Evolutionary conservation across 2,113 vertebrate species (phyloP), one percentile per base, ranked within the genome.

Genomic region (Hipposideros armiger): DNA sequence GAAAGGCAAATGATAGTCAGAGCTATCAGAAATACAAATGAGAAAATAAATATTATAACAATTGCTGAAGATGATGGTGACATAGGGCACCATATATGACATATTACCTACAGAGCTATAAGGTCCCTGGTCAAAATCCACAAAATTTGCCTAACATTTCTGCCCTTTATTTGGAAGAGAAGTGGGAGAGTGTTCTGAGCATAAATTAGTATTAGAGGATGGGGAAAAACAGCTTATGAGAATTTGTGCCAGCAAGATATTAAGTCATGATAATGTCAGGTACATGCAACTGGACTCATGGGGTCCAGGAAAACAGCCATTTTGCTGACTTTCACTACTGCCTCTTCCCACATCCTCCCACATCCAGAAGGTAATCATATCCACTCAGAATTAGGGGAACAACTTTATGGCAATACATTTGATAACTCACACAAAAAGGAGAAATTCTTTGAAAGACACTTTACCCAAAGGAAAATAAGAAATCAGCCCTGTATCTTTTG

Each of bases 11-110:
- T 30, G 24, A 36, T n/a, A 36, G 32, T 19, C 16, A 78, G 72
- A 86, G 17, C 45, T 90, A 91, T 54, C 6, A 78, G 32, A 45
- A 70, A 77, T 15, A 84, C 47, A 78, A 72, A 56, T 58, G 66
- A 85, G 64, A 54, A 91, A 78, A 62, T 78, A 85, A 72, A 64
- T 52, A 56, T 74, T 86, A 70, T 50, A 93, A 87, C 5, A 80
- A 93, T 32, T 80, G 17, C 9, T 80, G 26, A 94, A 67, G 14
- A 67, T 58, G 36, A 67, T 14, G 28, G 36, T 82, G 17, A 66
- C 40, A 70, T 14, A 42, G 17, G 24, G 28, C 28, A 47, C 4
- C 2, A 54, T 4, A 91, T 22, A 72, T 40, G 45, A 64, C 45
- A 40, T 28, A 56, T 13, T 40, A 20, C 20, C 66, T 15, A 47